Evolutionary conservation across 2,888 invertebrate species (phyloP).

Genomic region (Agrochola litura): DNA sequence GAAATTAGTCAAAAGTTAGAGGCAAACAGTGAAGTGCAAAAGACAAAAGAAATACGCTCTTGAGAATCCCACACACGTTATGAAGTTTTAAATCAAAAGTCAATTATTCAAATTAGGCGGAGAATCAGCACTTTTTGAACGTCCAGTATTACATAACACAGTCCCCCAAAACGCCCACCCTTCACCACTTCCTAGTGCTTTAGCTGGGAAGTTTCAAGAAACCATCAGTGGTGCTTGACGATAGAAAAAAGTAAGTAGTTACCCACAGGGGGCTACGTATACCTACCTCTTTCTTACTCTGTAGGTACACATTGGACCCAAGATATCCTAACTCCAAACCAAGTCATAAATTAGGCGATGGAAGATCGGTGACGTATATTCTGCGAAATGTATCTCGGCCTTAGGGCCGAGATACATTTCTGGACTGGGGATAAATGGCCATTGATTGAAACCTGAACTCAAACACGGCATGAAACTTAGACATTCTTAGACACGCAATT

Average conservation of each 20-base stretch:
- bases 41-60: neutral
- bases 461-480: neutral
- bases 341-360: neutral
- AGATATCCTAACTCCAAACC: neutral
- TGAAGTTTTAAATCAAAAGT: neutral
- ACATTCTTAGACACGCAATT: neutral
- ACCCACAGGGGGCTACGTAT: neutral
- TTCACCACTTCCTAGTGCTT: neutral
- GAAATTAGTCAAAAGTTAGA: neutral
- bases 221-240: neutral
- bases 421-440: neutral
- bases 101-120: neutral
- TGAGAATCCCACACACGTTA: neutral
- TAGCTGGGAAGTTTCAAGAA: neutral
- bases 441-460: neutral
- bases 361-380: neutral
- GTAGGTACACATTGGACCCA: neutral
- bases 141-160: neutral
- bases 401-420: no score
- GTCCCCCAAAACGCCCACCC: no score
- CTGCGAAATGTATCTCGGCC: neutral
- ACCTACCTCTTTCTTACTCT: neutral
- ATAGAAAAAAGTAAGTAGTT: neutral
- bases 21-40: neutral
- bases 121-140: neutral